A percentile compares a stretch with the other conserved stretches of the same genome.
These are phyloP conservation scores for Limenitis arthemis DNA, from an alignment of 2,888 invertebrate species.

Conservation along the genomic window DNA sequence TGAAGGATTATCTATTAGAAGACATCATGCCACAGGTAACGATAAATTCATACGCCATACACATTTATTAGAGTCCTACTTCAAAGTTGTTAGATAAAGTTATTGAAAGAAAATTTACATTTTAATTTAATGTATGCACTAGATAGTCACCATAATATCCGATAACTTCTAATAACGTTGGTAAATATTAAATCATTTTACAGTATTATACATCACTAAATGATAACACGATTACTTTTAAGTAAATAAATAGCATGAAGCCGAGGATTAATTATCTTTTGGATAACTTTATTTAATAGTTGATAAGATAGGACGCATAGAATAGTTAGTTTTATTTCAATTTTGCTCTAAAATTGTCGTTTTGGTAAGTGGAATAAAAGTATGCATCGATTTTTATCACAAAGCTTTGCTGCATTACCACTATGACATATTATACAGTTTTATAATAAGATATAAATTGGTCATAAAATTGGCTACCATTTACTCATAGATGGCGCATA, in stretches of 20 bases:
- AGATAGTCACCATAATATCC: too few species aligned
- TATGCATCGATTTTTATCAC: slow-evolving; percentile 2
- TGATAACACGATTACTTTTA: too few species aligned
- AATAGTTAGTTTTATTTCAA: background rate
- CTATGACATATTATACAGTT: slow-evolving; percentile 1
- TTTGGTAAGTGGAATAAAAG: slow-evolving; percentile 16
- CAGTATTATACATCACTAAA: too few species aligned
- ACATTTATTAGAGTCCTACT: background rate
- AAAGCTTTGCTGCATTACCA: slow-evolving; percentile 30
- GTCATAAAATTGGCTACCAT: slow-evolving; percentile 11
- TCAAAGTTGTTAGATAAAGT: background rate
- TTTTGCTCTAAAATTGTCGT: background rate
- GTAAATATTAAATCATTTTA: too few species aligned
- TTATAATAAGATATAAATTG: slow-evolving; percentile 2
- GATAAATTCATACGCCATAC: background rate
- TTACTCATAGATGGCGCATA: slow-evolving; percentile 19
- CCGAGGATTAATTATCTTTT: too few species aligned
- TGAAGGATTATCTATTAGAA: slow-evolving; percentile 71
- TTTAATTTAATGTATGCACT: too few species aligned
- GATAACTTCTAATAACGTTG: too few species aligned
- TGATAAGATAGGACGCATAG: background rate
- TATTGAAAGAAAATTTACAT: background rate
- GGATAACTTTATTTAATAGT: too few species aligned
- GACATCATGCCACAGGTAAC: slow-evolving; percentile 71
- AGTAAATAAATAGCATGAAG: too few species aligned